A percentile compares a stretch with the other conserved stretches of the same genome.
phyloP scores from a whole-genome alignment of 2,888 invertebrate genomes.

The Geotrupes spiniger region DNA sequence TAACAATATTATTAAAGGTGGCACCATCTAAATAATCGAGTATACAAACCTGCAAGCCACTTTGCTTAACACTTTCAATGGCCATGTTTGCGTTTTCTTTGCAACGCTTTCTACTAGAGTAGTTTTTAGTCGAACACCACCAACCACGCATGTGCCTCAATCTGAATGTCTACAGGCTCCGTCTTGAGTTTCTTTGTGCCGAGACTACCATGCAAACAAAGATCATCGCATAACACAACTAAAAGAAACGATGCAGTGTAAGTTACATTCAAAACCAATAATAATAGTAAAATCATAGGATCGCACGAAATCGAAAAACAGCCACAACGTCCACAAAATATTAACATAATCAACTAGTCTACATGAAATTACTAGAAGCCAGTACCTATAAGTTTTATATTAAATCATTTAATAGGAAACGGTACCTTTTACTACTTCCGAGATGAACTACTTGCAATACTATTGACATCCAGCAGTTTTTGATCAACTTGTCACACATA shows the following conservation, averaged over 20 bases:
- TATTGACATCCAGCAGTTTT: too few species aligned
- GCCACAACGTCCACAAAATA: too few species aligned
- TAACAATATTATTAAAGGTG: too few species aligned
- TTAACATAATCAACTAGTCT: too few species aligned
- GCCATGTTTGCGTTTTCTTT: constrained; percentile 37
- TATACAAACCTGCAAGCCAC: constrained; percentile 37
- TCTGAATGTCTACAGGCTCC: constrained; percentile 32
- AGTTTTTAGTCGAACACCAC: constrained; percentile 37
- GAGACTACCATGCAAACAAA: constrained; percentile 39
- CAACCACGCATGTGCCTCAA: constrained; percentile 34
- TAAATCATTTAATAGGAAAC: too few species aligned
- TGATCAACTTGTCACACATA: too few species aligned
- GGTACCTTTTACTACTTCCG: too few species aligned
- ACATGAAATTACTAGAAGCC: not conserved
- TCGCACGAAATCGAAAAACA: not conserved
- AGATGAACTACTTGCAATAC: too few species aligned
- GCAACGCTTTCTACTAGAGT: constrained; percentile 29
- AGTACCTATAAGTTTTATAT: too few species aligned
- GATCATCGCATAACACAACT: constrained; percentile 24
- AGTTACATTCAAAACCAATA: constrained; percentile 1
- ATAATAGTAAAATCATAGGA: constrained; percentile 2
- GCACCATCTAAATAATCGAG: not conserved
- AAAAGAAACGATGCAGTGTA: constrained; percentile 21
- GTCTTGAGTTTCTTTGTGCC: constrained; percentile 28
- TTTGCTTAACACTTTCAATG: constrained; percentile 40